Evolutionary conservation across 2,113 vertebrate genomes (phyloP), one percentile per base, ranked within the genome.

Genomic region (Ochotona curzoniae): DNA sequence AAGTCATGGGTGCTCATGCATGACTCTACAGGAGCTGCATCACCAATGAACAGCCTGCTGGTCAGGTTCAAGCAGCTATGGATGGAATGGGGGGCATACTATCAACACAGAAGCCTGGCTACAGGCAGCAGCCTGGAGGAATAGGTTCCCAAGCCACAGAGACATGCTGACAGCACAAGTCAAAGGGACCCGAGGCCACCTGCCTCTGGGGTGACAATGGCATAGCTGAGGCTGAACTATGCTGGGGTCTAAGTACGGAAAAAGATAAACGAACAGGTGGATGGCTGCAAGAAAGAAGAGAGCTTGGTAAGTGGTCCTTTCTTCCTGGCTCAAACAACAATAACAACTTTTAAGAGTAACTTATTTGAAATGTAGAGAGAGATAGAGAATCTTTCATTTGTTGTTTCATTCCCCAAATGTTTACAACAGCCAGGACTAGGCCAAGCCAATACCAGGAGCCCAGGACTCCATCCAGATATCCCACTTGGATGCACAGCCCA

Each of bases 21-120:
- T 98, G 98, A 98, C 97, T 94, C 96, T 84, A 76, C 94, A 91
- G 97, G 94, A 94, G 95, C 97, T 63, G 94, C 96, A 96, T 97
- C 97, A 96, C 98, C 96, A 97, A 97, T 96, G 95, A 95, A 89
- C 4, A 97, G 97, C 96, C 97, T 97, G 97, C 97, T 97, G 97
- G 97, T 96, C 85, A 97, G 86, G 96, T 94, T 94, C 97, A 95
- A 90, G 92, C 80, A 89, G 91, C 93, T 93, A 91, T 95, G 92
- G 95, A 96, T 83, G 92, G 94, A 88, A 93, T 87, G 95, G 25
- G 75, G 93, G 94, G 96, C 95, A 92, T 60, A 73, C 80, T 83
- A 83, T 49, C 84, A 70, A 89, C 44, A 83, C 92, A 94, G 73
- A 11, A 20, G 38, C 23, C 57, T 3, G 44, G 47, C 32, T 63